Conservation (phyloP, 1,140 invertebrate genomes). For the Chlorops oryzae region DNA sequence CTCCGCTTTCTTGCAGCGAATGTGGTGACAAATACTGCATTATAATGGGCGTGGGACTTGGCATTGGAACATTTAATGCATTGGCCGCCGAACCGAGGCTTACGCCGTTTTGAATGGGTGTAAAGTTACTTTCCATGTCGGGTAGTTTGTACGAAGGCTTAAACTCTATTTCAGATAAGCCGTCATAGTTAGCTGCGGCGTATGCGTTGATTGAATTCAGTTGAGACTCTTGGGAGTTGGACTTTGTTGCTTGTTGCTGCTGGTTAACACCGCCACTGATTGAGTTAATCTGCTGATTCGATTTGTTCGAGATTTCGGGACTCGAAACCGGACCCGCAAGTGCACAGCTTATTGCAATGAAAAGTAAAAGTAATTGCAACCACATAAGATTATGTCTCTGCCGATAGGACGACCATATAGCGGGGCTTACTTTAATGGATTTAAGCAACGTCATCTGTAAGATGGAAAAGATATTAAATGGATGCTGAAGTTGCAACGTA, state of each 20-base stretch:
- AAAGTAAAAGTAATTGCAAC: background rate
- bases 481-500: too few relatives aligned
- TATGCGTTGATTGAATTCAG: constrained; percentile 37
- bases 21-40: constrained; percentile 50
- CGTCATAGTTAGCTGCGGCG: constrained; percentile 35
- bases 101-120: constrained; percentile 29
- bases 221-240: constrained; percentile 22
- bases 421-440: too few relatives aligned
- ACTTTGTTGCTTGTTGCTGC: constrained; percentile 1
- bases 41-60: constrained; percentile 57
- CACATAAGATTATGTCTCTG: too few relatives aligned
- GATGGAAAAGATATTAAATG: too few relatives aligned
- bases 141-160: constrained; percentile 43
- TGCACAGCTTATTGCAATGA: constrained; percentile 18
- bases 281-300: background rate
- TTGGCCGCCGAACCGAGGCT: background rate
- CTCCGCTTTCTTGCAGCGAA: constrained; percentile 28
- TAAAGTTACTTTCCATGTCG: constrained; percentile 42
- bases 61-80: too few relatives aligned
- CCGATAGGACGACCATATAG: too few relatives aligned
- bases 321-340: constrained; percentile 27
- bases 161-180: too few relatives aligned
- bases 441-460: too few relatives aligned
- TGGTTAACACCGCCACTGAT: background rate
- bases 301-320: constrained; percentile 32